Conservation (phyloP, 1,140 invertebrate genomes). For the Zaprionus vittiger region DNA sequence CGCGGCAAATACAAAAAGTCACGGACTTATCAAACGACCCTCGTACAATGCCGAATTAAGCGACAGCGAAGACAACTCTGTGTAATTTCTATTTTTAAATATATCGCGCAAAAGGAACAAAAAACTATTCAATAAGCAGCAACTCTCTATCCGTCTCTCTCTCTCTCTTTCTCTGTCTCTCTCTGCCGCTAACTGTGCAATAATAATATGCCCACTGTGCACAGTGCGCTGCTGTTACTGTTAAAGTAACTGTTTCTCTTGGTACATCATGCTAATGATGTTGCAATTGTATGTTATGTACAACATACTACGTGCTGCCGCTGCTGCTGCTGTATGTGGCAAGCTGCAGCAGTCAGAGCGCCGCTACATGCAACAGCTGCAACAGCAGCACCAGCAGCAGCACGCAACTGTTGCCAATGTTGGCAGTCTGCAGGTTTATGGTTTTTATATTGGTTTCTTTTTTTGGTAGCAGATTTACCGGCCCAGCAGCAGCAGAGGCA, state of each 20-base stretch:
- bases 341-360: slow-evolving; percentile 12
- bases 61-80: slow-evolving; percentile 50
- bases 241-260: slow-evolving; percentile 64
- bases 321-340: slow-evolving; percentile 12
- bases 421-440: slow-evolving; percentile 30
- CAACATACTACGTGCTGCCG: slow-evolving; percentile 17
- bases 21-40: no score
- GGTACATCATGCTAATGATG: slow-evolving; percentile 57
- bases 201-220: slow-evolving; percentile 26
- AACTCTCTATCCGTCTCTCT: slow-evolving; percentile 11
- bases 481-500: slow-evolving; percentile 23
- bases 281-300: slow-evolving; percentile 58
- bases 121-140: slow-evolving; percentile 30
- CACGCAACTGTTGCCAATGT: slow-evolving; percentile 62
- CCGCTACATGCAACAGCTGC: slow-evolving; percentile 13
- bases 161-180: slow-evolving; percentile 12
- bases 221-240: slow-evolving; percentile 51
- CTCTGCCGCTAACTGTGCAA: slow-evolving; percentile 12
- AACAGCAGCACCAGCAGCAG: slow-evolving; percentile 28
- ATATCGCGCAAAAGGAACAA: slow-evolving; percentile 33
- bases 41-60: slow-evolving; percentile 75
- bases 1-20: no score
- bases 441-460: slow-evolving; percentile 38
- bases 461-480: slow-evolving; percentile 40
- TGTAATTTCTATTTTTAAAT: slow-evolving; percentile 78